Percentiles rank a stretch among this genome's conserved stretches.
Conservation (phyloP, 2,888 invertebrate genomes). For the Yponomeuta plumbellus region DNA sequence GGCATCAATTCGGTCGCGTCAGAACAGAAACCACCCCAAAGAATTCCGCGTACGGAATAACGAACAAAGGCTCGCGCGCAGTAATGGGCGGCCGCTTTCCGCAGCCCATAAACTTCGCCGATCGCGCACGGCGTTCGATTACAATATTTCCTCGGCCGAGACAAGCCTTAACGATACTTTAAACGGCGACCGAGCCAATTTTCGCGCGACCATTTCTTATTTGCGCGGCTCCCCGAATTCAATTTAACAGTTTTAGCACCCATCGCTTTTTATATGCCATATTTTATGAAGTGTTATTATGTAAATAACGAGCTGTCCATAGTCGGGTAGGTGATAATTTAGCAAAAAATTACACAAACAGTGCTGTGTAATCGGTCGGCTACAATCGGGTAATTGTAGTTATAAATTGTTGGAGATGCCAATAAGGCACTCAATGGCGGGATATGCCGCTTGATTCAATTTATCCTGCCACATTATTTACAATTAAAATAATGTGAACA, state of each 20-base stretch:
- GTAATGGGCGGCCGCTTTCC: conserved; percentile 48
- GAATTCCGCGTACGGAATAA: conserved; percentile 43
- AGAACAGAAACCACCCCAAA: conserved; percentile 33
- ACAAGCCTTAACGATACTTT: conserved; percentile 71
- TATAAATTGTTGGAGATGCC: conserved; percentile 37
- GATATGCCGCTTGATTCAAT: not conserved
- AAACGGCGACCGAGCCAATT: conserved; percentile 64
- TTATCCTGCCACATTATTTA: not conserved
- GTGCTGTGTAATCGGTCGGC: conserved; percentile 42
- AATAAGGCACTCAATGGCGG: conserved; percentile 22
- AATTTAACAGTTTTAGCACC: conserved; percentile 57
- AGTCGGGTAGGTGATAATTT: conserved; percentile 53
- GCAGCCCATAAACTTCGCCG: conserved; percentile 58
- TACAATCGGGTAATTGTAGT: conserved; percentile 51
- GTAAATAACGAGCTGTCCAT: conserved; percentile 55
- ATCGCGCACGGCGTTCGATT: conserved; percentile 41
- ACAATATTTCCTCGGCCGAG: conserved; percentile 59
- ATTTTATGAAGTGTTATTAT: conserved; percentile 57
- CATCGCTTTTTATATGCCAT: conserved; percentile 60
- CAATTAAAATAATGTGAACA: not conserved
- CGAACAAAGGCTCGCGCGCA: conserved; percentile 38
- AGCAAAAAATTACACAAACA: conserved; percentile 52
- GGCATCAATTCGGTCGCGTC: conserved; percentile 16
- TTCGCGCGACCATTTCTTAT: conserved; percentile 69
- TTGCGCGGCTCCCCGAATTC: conserved; percentile 67